phyloP scores from a whole-genome alignment of 2,113 vertebrate genomes.

The Trichechus manatus region DNA sequence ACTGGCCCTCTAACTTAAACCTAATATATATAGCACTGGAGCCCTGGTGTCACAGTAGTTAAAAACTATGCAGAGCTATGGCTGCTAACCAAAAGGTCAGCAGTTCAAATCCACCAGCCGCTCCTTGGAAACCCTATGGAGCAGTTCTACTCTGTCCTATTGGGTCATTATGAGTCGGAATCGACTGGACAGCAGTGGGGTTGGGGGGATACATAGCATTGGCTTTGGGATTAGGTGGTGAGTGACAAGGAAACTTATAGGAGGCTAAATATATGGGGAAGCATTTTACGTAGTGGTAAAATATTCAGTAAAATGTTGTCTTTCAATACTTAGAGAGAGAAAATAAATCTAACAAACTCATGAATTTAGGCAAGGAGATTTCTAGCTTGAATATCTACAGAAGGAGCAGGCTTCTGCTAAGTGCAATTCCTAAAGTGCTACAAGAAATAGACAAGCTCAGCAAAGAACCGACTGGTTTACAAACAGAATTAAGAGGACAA shows the following conservation, averaged over 20 bases:
- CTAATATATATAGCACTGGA: background rate
- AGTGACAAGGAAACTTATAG: background rate
- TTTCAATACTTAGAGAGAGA: background rate
- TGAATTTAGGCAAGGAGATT: background rate
- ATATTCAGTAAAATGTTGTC: background rate
- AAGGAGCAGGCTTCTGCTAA: background rate
- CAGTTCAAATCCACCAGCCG: too few relatives aligned
- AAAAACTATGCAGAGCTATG: too few relatives aligned
- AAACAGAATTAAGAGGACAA: conserved; percentile 17
- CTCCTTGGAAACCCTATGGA: too few relatives aligned
- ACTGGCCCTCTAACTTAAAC: background rate
- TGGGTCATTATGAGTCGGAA: too few relatives aligned
- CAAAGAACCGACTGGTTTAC: background rate
- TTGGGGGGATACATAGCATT: background rate
- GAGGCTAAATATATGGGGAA: background rate
- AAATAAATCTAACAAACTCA: background rate
- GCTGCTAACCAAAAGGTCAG: too few relatives aligned
- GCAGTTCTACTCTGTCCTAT: too few relatives aligned
- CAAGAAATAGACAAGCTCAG: background rate
- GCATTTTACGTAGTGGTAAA: background rate
- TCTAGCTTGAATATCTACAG: background rate
- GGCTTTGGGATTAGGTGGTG: background rate
- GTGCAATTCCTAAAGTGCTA: background rate
- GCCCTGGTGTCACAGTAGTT: too few relatives aligned
- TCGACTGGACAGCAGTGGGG: too few relatives aligned